Conservation (phyloP, 2,113 vertebrate species). For the Phylloscopus whistleri region DNA sequence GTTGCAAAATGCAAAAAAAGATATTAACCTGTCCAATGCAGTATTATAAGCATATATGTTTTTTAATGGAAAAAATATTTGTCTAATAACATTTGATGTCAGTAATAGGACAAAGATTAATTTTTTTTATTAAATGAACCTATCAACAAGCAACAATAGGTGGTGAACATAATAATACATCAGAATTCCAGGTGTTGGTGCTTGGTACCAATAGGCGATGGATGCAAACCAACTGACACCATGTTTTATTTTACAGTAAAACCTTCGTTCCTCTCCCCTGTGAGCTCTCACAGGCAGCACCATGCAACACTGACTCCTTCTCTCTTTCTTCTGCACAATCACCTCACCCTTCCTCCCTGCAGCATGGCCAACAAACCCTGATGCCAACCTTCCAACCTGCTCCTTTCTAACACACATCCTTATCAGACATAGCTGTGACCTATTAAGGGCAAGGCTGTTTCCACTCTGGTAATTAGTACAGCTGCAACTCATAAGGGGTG, state of each 20-base stretch:
- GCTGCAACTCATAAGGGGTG: background rate
- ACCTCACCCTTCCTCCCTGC: background rate
- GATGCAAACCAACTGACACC: background rate
- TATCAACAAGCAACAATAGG: slow-evolving; percentile 22
- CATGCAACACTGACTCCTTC: background rate
- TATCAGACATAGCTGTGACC: background rate
- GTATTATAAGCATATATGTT: background rate
- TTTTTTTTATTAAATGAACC: slow-evolving; percentile 1
- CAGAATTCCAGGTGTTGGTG: background rate
- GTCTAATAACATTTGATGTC: background rate
- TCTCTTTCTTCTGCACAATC: background rate
- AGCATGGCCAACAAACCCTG: background rate
- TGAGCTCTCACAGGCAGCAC: background rate
- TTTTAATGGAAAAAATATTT: slow-evolving; percentile 21
- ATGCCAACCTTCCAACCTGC: background rate
- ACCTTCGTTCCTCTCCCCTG: background rate
- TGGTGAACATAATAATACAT: background rate
- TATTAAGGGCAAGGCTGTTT: background rate
- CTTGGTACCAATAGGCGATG: background rate
- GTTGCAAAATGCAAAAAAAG: slow-evolving; percentile 36
- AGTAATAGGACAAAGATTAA: background rate
- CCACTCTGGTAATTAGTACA: background rate
- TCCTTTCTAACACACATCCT: background rate
- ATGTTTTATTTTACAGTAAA: background rate
- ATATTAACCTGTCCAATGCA: slow-evolving; percentile 10